Evolutionary conservation across 2,797 vertebrate species (phyloP), one percentile per base, ranked within the genome.

Genomic region (Muscicapa comitata): DNA sequence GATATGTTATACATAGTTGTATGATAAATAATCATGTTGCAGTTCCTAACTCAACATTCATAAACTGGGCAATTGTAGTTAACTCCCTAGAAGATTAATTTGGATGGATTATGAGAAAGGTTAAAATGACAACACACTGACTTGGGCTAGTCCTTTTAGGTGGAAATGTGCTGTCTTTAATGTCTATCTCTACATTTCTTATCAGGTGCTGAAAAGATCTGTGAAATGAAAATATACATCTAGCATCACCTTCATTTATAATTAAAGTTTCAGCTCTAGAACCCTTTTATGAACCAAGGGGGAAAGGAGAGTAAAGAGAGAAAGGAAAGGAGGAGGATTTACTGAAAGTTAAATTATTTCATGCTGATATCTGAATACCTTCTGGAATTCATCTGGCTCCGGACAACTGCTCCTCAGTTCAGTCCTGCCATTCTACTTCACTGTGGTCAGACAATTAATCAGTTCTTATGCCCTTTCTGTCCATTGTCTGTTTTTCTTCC

Each of bases 401-500:
- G 2, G 76, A 59, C 17, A 86, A 62, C 29, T 75, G 33, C 35
- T 74, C 62, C 86, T 82, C 63, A 84, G 53, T 75, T 61, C 51
- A 65, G 47, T 50, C 62, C 65, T 70, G 13, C 70, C 59, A 1
- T 66, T 70, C 47, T 78, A 29, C 40, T 90, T 86, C 33, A 24
- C 79, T 94, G 89, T 78, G 94, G 89, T 95, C 83, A 94, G 82
- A 85, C 0, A 0, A 28, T 86, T 66, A 62, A 91, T 93, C 89
- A 88, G 70, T 94, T 94, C 67, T 51, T 81, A 11, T 9, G 10
- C 37, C 81, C 43, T 71, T 92, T 93, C 43, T 68, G 40, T 31
- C 73, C 70, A 50, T 31, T 91, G 87, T 88, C 89, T 93, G 31
- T 29, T 94, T 94, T 90, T 59, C 62, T 97, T 96, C 87, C 93